Percentiles rank a stretch among this genome's conserved stretches.
phyloP scores from a whole-genome alignment of 2,888 invertebrate genomes.

The Hypsopygia costalis region DNA sequence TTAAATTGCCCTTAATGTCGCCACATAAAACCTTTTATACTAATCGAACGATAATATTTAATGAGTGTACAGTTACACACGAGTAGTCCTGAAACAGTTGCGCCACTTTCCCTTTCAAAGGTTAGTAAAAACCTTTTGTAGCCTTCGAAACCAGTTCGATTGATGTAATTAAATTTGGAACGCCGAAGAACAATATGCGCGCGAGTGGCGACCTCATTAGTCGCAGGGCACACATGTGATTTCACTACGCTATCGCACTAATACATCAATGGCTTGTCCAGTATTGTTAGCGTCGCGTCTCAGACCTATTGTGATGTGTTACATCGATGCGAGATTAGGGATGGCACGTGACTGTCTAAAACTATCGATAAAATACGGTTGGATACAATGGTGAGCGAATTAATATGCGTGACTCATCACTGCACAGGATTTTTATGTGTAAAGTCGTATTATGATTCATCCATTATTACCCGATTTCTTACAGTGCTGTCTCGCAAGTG shows the following conservation, averaged over 20 bases:
- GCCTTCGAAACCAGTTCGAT: constrained; percentile 5
- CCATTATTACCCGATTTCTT: too few relatives aligned
- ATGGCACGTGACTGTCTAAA: constrained; percentile 5
- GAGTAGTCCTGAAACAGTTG: not conserved
- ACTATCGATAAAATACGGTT: too few relatives aligned
- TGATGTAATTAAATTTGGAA: constrained; percentile 12
- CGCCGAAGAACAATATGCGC: constrained; percentile 13
- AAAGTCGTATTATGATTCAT: too few relatives aligned
- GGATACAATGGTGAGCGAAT: too few relatives aligned
- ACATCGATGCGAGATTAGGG: constrained; percentile 24
- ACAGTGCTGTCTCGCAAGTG: too few relatives aligned
- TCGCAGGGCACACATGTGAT: constrained; percentile 52
- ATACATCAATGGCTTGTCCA: constrained; percentile 76
- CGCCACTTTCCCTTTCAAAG: constrained; percentile 6
- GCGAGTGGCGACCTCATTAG: constrained; percentile 29
- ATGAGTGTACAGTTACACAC: not conserved
- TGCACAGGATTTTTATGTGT: too few relatives aligned
- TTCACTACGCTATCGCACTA: constrained; percentile 72
- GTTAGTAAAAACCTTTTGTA: not conserved
- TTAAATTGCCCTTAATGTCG: not conserved
- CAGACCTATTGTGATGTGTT: constrained; percentile 47
- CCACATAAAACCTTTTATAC: not conserved
- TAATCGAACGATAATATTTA: not conserved
- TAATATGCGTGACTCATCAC: too few relatives aligned
- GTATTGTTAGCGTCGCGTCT: constrained; percentile 69